Evolutionary conservation across 2,888 invertebrate species (phyloP).

Genomic region (Xestia rhomboidea): DNA sequence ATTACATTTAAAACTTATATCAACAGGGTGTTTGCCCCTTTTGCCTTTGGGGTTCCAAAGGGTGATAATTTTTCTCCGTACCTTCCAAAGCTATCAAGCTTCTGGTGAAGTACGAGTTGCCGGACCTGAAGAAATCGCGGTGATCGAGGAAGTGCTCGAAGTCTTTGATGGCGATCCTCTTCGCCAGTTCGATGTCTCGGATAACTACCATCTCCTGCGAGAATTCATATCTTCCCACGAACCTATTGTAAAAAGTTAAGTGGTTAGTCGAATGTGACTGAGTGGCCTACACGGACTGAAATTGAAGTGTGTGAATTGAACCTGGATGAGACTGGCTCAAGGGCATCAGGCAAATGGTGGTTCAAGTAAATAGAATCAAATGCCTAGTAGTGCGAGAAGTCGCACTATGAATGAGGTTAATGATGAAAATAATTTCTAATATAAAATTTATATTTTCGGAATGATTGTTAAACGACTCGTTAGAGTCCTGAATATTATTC

Average conservation of each 20-base stretch:
- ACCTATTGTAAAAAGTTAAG: conserved; percentile 1
- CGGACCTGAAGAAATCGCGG: conserved; percentile 76
- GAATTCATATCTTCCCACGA: conserved; percentile 87
- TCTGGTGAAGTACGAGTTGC: conserved; percentile 87
- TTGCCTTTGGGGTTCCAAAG: background rate
- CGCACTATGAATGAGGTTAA: too few relatives aligned
- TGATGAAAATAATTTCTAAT: too few relatives aligned
- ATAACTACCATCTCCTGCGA: conserved; percentile 79
- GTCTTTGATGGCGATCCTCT: conserved; percentile 88
- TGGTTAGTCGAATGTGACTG: background rate
- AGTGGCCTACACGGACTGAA: background rate
- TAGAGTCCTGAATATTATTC: too few relatives aligned
- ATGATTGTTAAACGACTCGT: too few relatives aligned
- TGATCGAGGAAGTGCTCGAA: conserved; percentile 90
- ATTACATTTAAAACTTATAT: background rate
- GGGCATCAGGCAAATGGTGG: too few relatives aligned
- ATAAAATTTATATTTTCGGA: too few relatives aligned
- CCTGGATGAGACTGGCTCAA: too few relatives aligned
- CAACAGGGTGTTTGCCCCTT: background rate
- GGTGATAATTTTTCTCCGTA: conserved; percentile 29
- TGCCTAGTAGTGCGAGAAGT: too few relatives aligned
- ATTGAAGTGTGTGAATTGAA: too few relatives aligned
- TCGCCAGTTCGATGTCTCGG: conserved; percentile 87
- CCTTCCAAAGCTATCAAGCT: conserved; percentile 85
- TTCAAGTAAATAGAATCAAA: too few relatives aligned